Conservation (phyloP, 2,888 invertebrate genomes). For the Dynastes hyllus region DNA sequence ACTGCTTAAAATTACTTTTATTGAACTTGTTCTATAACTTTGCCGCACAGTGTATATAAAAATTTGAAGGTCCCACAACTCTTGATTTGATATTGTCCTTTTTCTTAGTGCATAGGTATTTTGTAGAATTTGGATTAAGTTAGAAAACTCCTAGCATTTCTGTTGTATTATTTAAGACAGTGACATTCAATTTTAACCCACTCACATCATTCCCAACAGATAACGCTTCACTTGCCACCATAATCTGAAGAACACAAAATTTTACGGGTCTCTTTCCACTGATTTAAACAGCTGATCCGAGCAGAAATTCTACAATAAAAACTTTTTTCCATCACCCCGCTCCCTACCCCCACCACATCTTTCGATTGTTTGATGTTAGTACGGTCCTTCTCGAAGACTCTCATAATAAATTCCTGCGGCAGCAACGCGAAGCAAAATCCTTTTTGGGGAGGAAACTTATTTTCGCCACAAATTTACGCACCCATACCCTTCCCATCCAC, state of each 20-base stretch:
- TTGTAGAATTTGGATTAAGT: too few species aligned
- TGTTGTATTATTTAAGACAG: too few species aligned
- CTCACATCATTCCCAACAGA: too few species aligned
- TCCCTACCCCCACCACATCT: background rate
- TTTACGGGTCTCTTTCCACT: background rate
- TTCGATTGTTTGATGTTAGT: constrained; percentile 11
- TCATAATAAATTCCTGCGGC: constrained; percentile 31
- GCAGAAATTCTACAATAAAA: constrained; percentile 9
- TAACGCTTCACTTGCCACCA: background rate
- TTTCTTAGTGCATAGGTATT: too few species aligned
- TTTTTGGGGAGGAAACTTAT: constrained; percentile 29
- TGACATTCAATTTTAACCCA: too few species aligned
- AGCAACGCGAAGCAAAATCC: constrained; percentile 32
- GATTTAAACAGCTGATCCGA: constrained; percentile 7
- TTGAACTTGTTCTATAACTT: too few species aligned
- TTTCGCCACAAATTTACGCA: constrained; percentile 45
- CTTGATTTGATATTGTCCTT: too few species aligned
- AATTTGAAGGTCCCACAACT: too few species aligned
- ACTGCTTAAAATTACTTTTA: too few species aligned
- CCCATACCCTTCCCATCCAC: background rate
- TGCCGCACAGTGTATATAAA: too few species aligned
- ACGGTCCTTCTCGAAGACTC: background rate
- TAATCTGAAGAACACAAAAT: background rate
- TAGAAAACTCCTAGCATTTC: too few species aligned
- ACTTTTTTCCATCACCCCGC: background rate